Conservation (phyloP, 2,888 invertebrate genomes). For the Athalia circularis region DNA sequence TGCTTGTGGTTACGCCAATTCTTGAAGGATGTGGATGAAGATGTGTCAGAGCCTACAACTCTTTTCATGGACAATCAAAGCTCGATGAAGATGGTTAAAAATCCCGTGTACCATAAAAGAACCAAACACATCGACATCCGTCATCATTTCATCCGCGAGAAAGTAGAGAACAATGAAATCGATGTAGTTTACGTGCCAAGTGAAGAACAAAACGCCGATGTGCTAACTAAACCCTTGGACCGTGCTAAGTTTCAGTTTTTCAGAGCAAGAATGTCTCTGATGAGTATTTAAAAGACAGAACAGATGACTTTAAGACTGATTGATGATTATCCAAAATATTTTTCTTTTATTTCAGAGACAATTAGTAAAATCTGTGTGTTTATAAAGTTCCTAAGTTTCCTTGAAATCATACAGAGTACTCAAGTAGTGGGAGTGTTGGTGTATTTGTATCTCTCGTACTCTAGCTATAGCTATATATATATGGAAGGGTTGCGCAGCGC, state of each 20-base stretch:
- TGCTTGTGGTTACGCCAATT: neutral
- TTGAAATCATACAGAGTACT: too few species aligned
- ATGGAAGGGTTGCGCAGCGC: too few species aligned
- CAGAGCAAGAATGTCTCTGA: too few species aligned
- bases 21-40: neutral
- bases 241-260: neutral
- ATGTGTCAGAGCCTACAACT: neutral
- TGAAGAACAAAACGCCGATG: neutral
- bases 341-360: too few species aligned
- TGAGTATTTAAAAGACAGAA: too few species aligned
- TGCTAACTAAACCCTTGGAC: neutral
- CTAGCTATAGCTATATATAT: too few species aligned
- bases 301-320: too few species aligned
- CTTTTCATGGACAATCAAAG: conserved; percentile 1
- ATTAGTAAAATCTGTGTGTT: too few species aligned
- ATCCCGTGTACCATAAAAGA: neutral
- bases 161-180: neutral
- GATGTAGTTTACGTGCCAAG: neutral
- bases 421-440: too few species aligned
- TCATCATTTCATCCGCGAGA: neutral
- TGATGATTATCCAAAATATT: too few species aligned
- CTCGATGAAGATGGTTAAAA: neutral
- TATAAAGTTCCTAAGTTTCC: too few species aligned
- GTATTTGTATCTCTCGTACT: too few species aligned
- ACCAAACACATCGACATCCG: conserved; percentile 2